These are phyloP conservation scores for Rhynchotus rufescens DNA, from an alignment of 2,797 vertebrate genomes.

Conservation along the genomic window DNA sequence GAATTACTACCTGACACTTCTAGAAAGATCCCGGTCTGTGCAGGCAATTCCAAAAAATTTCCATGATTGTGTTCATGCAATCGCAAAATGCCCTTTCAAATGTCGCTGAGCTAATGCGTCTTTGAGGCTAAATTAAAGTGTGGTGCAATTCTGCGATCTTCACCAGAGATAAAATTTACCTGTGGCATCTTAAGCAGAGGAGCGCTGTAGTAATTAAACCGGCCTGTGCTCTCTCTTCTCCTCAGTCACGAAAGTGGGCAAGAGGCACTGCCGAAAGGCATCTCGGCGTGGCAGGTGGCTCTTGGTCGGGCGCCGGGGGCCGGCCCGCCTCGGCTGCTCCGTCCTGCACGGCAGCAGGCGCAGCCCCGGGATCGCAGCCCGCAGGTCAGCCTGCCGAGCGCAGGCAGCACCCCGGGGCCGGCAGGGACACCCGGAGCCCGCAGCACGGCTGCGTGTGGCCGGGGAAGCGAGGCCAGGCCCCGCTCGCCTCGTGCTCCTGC, in stretches of 20 bases:
- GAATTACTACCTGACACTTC: not conserved
- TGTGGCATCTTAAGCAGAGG: not conserved
- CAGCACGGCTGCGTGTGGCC: no score
- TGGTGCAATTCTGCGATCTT: not conserved
- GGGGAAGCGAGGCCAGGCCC: no score
- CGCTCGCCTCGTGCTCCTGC: no score
- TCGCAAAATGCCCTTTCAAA: not conserved
- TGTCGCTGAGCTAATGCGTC: not conserved
- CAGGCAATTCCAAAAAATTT: not conserved
- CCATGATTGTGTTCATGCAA: not conserved
- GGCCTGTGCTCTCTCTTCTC: not conserved
- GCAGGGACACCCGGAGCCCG: no score
- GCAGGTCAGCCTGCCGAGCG: no score
- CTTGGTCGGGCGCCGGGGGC: no score
- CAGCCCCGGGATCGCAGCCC: no score
- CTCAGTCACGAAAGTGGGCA: not conserved
- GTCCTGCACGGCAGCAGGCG: no score
- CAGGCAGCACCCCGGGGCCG: no score
- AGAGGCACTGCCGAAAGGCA: not conserved
- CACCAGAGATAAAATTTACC: not conserved
- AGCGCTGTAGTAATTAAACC: not conserved
- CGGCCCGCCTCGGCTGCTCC: no score
- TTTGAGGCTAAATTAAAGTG: not conserved
- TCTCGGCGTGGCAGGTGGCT: no score
- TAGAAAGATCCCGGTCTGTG: not conserved